A percentile compares a stretch with the other conserved stretches of the same genome.
phyloP scores from a whole-genome alignment of 30 jellyfish, hydroid and myxozoan genomes.

The Clytia hemisphaerica region DNA sequence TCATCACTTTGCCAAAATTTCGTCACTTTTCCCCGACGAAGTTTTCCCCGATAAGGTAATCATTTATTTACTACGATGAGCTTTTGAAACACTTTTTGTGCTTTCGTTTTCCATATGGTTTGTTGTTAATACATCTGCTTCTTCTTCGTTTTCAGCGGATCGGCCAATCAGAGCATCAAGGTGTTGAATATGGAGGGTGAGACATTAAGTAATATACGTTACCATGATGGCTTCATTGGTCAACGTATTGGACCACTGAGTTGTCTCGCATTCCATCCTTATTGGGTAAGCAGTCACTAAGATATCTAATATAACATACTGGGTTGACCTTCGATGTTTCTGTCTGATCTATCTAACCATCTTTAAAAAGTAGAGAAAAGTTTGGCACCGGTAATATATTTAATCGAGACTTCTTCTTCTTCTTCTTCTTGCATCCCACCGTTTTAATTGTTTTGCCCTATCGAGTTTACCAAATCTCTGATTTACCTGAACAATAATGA shows the following conservation, averaged over 20 bases:
- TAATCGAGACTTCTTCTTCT: too few species aligned
- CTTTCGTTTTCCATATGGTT: neutral
- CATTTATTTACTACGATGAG: too few species aligned
- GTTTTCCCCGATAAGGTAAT: too few species aligned
- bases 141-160: constrained; percentile 47
- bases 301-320: neutral
- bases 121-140: neutral
- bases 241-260: constrained; percentile 96
- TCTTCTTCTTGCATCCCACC: too few species aligned
- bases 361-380: too few species aligned
- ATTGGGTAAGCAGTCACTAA: constrained; percentile 65
- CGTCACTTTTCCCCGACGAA: too few species aligned
- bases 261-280: constrained; percentile 85
- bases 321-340: neutral
- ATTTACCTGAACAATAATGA: neutral
- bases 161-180: constrained; percentile 75
- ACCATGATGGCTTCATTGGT: constrained; percentile 98
- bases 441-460: too few species aligned
- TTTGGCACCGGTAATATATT: too few species aligned
- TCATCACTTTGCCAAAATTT: too few species aligned
- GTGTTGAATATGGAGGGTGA: constrained; percentile 74
- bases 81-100: neutral
- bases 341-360: neutral
- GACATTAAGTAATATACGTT: constrained; percentile 64
- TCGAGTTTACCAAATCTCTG: too few species aligned